Percentiles rank a stretch among this genome's conserved stretches.
These are phyloP conservation scores for Diploptera punctata DNA, from an alignment of 2,888 invertebrate species.

Conservation along the genomic window DNA sequence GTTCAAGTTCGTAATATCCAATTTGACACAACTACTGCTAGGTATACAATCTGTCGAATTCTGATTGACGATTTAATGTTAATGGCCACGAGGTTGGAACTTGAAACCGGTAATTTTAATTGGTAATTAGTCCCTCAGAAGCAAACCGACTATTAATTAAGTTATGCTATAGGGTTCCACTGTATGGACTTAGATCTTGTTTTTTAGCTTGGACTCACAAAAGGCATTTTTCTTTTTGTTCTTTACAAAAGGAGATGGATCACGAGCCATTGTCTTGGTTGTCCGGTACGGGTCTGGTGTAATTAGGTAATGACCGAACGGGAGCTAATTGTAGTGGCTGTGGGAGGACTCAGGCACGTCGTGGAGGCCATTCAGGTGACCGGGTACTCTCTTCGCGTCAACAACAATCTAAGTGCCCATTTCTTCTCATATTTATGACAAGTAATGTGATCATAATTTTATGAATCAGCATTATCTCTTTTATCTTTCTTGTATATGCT, in stretches of 20 bases:
- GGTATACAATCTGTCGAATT: constrained; percentile 18
- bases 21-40: neutral
- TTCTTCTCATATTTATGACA: too few species aligned
- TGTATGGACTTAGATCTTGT: neutral
- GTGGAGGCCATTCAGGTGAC: neutral
- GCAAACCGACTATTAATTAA: constrained; percentile 23
- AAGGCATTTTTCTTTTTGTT: neutral
- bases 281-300: neutral
- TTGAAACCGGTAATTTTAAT: constrained; percentile 24
- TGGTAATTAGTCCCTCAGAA: constrained; percentile 18
- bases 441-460: too few species aligned
- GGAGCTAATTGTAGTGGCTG: constrained; percentile 16
- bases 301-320: constrained; percentile 23
- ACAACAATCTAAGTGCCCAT: neutral
- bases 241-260: neutral
- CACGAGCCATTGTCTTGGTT: neutral
- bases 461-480: too few species aligned
- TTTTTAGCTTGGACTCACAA: neutral
- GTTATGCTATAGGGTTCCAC: neutral
- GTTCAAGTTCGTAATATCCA: neutral
- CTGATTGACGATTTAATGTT: constrained; percentile 29
- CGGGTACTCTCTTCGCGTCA: neutral
- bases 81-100: neutral
- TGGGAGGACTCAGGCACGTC: constrained; percentile 1
- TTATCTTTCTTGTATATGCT: too few species aligned